Evolutionary conservation across 2,113 vertebrate genomes (phyloP).

Genomic region (Rhynchopsitta pachyrhyncha): DNA sequence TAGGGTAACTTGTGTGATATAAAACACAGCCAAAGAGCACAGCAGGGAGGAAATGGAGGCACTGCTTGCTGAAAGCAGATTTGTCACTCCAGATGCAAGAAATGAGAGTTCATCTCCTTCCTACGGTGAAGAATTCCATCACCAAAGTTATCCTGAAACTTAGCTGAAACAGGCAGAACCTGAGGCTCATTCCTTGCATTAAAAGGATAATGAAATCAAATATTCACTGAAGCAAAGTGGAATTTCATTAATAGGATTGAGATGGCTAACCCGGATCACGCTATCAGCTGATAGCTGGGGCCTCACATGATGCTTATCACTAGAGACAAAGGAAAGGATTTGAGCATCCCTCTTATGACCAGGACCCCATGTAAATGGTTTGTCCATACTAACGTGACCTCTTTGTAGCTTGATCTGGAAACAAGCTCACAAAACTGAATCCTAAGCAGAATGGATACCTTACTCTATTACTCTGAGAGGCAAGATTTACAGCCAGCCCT

Average conservation of each 20-base stretch:
- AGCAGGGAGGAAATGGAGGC: not conserved
- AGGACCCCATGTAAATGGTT: not conserved
- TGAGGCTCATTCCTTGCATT: not conserved
- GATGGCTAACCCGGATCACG: not conserved
- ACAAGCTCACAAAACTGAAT: not conserved
- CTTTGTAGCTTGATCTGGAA: not conserved
- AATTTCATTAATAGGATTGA: not conserved
- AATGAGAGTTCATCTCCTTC: not conserved
- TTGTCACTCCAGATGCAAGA: not conserved
- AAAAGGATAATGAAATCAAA: not conserved
- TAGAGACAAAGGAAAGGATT: not conserved
- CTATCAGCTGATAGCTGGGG: not conserved
- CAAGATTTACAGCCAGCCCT: not conserved
- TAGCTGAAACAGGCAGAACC: not conserved
- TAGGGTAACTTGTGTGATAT: rapidly evolving
- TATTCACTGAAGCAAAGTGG: not conserved
- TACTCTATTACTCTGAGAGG: not conserved
- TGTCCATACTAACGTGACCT: not conserved
- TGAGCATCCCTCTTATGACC: not conserved
- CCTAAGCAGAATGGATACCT: not conserved
- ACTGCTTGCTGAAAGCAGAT: not conserved
- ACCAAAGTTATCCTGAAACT: not conserved
- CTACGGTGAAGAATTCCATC: not conserved
- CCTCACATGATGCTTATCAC: not conserved
- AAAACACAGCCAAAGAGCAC: not conserved